Evolutionary conservation across 2,888 invertebrate species (phyloP), one percentile per base, ranked within the genome.

Genomic region (Leptarthrus brevirostris): DNA sequence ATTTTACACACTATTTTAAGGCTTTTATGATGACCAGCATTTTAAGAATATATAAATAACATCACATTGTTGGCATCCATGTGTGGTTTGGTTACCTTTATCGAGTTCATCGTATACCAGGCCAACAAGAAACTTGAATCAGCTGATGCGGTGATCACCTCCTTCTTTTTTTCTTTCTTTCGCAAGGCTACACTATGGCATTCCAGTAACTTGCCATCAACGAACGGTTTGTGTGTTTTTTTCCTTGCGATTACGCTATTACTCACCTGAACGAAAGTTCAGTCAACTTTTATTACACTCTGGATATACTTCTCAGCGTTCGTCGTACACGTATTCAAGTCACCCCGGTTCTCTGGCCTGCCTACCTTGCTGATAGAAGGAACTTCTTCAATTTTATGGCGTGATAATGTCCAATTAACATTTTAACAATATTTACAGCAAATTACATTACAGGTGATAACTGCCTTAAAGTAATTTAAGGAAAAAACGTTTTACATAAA

Each of bases 241-340:
- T 61, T 61, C 36, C 36, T 40, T 30, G 8, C 36, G 36, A 61
- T 40, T 61, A 61, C 61, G 61, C 61, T 61, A 61, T 61, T 61
- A 61, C 61, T 61, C 61, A 61, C 61, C 61, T 61, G 61, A 61
- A 61, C 61, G 61, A 61, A 61, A 61, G 61, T 61, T 61, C 61
- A 61, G 36, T 61, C 61, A 61, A 61, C 61, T 36, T 61, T 61
- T 61, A 61, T 61, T 61, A 40, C 61, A 40, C 36, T 61, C 61
- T 40, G 20, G n/a, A 54, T 12, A 3, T 5, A 26, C 34, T 30
- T 58, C 8, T 34, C 16, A 18, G 34, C 58, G 58, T 58, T 10
- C 18, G 6, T 16, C 14, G 12, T 12, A 2, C 56, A 16, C 8
- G 30, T 30, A 26, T 30, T 12, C 22, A 14, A 54, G 24, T 54